Evolutionary conservation across 1,140 invertebrate genomes (phyloP), one percentile per base, ranked within the genome.

Genomic region (Atopsyche davidsoni): DNA sequence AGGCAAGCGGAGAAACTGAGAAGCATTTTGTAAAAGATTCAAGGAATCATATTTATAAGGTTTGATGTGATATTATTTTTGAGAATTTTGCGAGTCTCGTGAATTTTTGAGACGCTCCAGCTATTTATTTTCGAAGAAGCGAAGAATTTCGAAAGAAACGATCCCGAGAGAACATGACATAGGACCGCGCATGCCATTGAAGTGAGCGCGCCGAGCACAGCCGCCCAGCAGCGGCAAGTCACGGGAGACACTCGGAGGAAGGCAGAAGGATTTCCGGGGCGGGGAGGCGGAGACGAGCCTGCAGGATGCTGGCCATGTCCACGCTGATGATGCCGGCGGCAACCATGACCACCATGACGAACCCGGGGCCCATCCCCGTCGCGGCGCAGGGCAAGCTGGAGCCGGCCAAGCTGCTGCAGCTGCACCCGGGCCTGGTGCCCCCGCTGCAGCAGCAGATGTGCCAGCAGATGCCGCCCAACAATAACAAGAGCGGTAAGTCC

Each of bases 281-380:
- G n/a, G n/a, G n/a, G n/a, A n/a, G 24, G 28, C 28, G 23, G 23
- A 43, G 22, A 32, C 13, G 22, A 9, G 19, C 11, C 17, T 36
- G 22, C 38, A 47, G 51, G 25, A 79, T 80, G 78, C 60, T 80
- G 59, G 73, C 78, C 4, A 80, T 80, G 78, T 79, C 78, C 0
- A 79, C 78, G 2, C 59, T 80, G 22, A 80, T 80, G 78, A 79
- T 80, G 78, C 78, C 78, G 0, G 76, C 78, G 7, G 69, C 72
- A 0, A 78, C 76, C 0, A 77, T 79, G 66, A 77, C 77, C 6
- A 78, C 76, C 2, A 75, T 77, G 72, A 78, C 75, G 18, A 79
- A 78, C 58, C 76, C 75, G 19, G 76, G 75, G 3, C 74, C 75
- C 0, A 73, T 78, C 21, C 75, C 83, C 2, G 84, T 74, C 45